Conservation (phyloP, 2,113 vertebrate species). For the Pygoscelis antarcticus region DNA sequence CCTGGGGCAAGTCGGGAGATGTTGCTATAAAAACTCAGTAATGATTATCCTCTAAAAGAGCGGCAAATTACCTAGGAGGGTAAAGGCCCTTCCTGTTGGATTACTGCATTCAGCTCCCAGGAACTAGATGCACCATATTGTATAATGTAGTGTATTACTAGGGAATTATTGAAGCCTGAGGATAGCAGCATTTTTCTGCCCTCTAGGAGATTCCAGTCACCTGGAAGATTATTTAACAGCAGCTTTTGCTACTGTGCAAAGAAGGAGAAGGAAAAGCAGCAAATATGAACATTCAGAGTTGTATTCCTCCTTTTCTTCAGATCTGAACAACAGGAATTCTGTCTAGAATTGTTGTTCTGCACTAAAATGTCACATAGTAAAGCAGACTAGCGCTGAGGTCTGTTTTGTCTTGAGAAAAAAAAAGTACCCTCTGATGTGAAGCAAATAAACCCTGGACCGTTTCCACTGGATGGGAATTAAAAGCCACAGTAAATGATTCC, state of each 20-base stretch:
- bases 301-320: background rate
- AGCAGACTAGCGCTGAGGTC: background rate
- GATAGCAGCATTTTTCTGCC: background rate
- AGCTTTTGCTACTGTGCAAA: background rate
- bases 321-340: background rate
- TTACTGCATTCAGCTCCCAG: background rate
- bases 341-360: background rate
- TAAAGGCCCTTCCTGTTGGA: background rate
- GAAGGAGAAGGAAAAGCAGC: background rate
- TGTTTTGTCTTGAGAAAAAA: background rate
- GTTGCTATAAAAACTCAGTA: background rate
- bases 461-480: background rate
- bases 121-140: accelerated
- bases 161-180: background rate
- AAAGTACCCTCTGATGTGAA: background rate
- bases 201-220: background rate
- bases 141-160: background rate
- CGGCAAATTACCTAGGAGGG: background rate
- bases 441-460: background rate
- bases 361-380: background rate
- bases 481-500: background rate
- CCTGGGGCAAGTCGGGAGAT: background rate
- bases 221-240: background rate
- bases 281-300: background rate
- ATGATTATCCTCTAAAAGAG: background rate